Conservation (phyloP, 2,888 invertebrate genomes). For the Girardia tigrina region DNA sequence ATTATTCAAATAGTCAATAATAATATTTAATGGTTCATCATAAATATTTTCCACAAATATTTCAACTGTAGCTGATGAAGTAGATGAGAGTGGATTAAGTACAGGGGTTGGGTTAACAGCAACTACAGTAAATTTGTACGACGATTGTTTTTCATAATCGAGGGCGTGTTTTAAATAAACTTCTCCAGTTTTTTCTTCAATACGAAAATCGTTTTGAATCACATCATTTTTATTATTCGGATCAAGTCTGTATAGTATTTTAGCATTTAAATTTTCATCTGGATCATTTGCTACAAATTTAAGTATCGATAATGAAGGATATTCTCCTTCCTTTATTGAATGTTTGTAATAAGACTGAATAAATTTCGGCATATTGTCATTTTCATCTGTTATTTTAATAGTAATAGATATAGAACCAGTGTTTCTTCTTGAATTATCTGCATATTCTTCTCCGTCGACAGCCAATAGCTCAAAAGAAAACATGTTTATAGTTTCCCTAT, state of each 20-base stretch:
- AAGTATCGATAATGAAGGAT: neutral
- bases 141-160: constrained; percentile 25
- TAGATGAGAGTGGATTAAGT: neutral
- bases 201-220: neutral
- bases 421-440: neutral
- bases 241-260: neutral
- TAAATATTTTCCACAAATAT: constrained; percentile 8
- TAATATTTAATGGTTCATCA: constrained; percentile 7
- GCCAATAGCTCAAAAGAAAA: neutral
- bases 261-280: neutral
- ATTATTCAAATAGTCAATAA: constrained; percentile 25
- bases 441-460: neutral
- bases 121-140: neutral
- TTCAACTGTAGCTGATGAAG: neutral
- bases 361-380: constrained; percentile 27
- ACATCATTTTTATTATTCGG: neutral
- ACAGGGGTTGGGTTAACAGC: neutral
- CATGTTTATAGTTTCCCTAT: neutral
- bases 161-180: constrained; percentile 5
- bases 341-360: neutral
- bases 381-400: constrained; percentile 23
- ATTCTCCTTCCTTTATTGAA: neutral
- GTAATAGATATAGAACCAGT: constrained; percentile 12
- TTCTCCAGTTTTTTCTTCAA: neutral
- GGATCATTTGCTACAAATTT: neutral